Conservation (phyloP, 2,888 invertebrate genomes). For the Leistus spinibarbis region DNA sequence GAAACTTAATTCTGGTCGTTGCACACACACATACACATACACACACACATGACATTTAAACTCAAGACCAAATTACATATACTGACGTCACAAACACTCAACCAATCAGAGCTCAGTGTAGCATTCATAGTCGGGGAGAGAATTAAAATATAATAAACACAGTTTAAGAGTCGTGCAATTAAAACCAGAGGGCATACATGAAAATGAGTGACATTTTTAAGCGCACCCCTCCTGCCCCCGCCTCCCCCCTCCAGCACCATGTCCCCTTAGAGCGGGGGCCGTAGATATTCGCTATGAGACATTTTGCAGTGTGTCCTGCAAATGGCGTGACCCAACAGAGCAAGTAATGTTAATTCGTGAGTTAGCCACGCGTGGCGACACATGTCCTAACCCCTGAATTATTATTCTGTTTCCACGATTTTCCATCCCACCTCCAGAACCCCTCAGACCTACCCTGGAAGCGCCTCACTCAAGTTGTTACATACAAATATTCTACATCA, state of each 20-base stretch:
- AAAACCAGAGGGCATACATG: constrained; percentile 30
- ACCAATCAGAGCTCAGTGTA: not conserved
- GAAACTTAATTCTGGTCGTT: not conserved
- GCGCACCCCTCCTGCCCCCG: not conserved
- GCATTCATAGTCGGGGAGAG: not conserved
- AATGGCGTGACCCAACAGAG: constrained; percentile 46
- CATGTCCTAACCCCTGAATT: constrained; percentile 45
- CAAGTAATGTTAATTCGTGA: constrained; percentile 47
- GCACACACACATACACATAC: not conserved
- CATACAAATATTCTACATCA: not conserved
- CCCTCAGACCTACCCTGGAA: constrained; percentile 3
- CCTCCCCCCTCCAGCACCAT: not conserved
- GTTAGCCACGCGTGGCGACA: constrained; percentile 47
- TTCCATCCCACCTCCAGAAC: constrained; percentile 7
- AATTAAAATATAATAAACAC: not conserved
- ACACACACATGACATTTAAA: not conserved
- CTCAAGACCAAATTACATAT: not conserved
- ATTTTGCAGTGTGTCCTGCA: constrained; percentile 43
- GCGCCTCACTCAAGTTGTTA: constrained; percentile 3
- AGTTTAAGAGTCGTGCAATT: constrained; percentile 12
- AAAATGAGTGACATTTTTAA: constrained; percentile 36
- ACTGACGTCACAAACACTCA: not conserved
- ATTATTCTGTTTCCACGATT: constrained; percentile 43
- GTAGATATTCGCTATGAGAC: constrained; percentile 24
- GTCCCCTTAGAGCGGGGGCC: constrained; percentile 6